Evolutionary conservation across 2,113 vertebrate species (phyloP), one percentile per base, ranked within the genome.

Genomic region (Suncus etruscus): DNA sequence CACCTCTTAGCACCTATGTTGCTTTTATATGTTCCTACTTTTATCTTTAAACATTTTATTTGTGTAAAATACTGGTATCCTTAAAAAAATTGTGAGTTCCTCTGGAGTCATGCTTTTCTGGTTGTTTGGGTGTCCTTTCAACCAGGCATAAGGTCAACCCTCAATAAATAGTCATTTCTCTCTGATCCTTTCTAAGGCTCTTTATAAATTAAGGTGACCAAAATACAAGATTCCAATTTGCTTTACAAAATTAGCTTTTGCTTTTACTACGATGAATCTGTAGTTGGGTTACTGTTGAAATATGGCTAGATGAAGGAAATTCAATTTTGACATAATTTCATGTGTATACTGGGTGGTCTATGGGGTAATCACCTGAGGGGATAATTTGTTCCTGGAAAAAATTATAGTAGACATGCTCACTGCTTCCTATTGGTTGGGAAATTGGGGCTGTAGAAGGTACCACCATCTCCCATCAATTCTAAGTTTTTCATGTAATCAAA

Each of bases 221-320:
- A 91, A 78, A 85, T 73, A 48, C 3, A 77, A 32, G 45, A 84
- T 70, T 92, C 65, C 65, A 69, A n/a, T 50, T 88, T 70, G 25
- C 58, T 91, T 93, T 84, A 89, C 48, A 91, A 89, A 83, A 76
- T 94, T 81, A 86, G 87, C 63, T 69, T 74, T 88, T 72, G 25
- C 15, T 88, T 89, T 96, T 91, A 45, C 32, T 18, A 72, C 12
- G 51, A 66, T 68, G 31, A n/a, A 70, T 81, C 48, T 78, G 65
- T 75, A 69, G 91, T 95, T 92, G 81, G 83, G 32, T 39, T 79
- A 16, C 70, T 94, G 87, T 85, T 89, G 80, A 87, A 90, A 94
- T 78, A 78, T 32, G 68, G 29, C 58, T 78, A 18, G 29, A 75
- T 58, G 70, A 75, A 92, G 77, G 11, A 85, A 89, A 90, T 76